Percentiles rank a stretch among this genome's conserved stretches.
phyloP scores from a whole-genome alignment of 2,113 vertebrate species.

The Scomber scombrus region DNA sequence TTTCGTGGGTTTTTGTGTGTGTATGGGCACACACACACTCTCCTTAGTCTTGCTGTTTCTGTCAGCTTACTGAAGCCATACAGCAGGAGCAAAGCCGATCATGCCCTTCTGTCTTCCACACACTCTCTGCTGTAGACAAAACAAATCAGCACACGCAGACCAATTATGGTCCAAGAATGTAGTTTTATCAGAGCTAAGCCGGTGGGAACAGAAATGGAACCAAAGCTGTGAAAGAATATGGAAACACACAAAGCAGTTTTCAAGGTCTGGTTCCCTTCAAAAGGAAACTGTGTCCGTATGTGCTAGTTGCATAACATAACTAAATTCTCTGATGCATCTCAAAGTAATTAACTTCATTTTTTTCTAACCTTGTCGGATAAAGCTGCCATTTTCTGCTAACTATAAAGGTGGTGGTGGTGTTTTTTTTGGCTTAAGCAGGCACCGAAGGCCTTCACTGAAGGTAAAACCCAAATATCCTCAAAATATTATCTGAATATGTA shows the following conservation, averaged over 20 bases:
- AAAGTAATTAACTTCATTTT: background rate
- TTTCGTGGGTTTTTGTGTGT: constrained; percentile 26
- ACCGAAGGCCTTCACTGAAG: background rate
- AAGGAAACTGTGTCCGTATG: background rate
- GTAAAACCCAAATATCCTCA: constrained; percentile 22
- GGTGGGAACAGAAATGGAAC: constrained; percentile 30
- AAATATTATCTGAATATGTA: background rate
- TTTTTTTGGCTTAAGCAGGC: background rate
- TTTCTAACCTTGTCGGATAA: background rate
- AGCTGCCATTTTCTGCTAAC: background rate
- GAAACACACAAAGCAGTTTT: background rate
- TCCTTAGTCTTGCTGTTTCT: constrained; percentile 8
- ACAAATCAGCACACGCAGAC: constrained; percentile 67
- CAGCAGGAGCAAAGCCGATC: constrained; percentile 9
- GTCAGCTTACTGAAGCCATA: constrained; percentile 18
- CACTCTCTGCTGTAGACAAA: constrained; percentile 73
- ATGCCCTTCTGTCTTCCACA: constrained; percentile 57
- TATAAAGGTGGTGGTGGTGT: too few relatives aligned
- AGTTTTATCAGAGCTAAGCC: constrained; percentile 26
- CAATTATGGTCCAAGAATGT: constrained; percentile 67
- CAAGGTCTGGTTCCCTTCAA: background rate
- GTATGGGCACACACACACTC: background rate
- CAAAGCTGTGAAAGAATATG: background rate
- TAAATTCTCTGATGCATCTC: background rate
- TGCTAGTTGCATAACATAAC: background rate